A percentile compares a stretch with the other conserved stretches of the same genome.
These are phyloP conservation scores for Aleiodes leptofemur DNA, from an alignment of 2,888 invertebrate genomes.

Conservation along the genomic window DNA sequence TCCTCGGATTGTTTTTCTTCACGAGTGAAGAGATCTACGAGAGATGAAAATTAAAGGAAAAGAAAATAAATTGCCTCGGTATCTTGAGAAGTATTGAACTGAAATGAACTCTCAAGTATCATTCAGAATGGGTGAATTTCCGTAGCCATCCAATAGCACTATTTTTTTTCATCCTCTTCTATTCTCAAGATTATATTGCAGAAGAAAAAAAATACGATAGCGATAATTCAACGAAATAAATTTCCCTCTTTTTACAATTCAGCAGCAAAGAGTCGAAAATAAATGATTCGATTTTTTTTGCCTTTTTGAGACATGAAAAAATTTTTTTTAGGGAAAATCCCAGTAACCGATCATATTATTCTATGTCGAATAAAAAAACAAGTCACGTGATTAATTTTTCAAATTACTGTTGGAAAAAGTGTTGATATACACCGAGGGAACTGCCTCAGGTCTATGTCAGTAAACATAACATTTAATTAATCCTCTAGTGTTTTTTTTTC, in stretches of 20 bases:
- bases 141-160: too few species aligned
- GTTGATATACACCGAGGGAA: background rate
- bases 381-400: conserved; percentile 5
- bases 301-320: too few species aligned
- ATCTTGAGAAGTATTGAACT: background rate
- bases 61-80: background rate
- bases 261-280: too few species aligned
- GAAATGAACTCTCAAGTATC: conserved; percentile 5
- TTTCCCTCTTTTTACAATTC: too few species aligned
- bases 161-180: too few species aligned
- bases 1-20: too few species aligned
- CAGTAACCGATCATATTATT: too few species aligned
- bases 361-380: background rate
- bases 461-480: conserved; percentile 24
- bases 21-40: too few species aligned
- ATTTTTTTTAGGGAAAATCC: too few species aligned
- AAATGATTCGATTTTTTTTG: too few species aligned
- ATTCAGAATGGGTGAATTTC: background rate
- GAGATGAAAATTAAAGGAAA: background rate
- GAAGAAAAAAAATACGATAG: background rate
- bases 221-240: too few species aligned
- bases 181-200: background rate
- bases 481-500: conserved; percentile 16
- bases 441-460: conserved; percentile 20
- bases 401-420: conserved; percentile 15